Conservation (phyloP, 2,888 invertebrate genomes). For the Tenthredo distinguenda region DNA sequence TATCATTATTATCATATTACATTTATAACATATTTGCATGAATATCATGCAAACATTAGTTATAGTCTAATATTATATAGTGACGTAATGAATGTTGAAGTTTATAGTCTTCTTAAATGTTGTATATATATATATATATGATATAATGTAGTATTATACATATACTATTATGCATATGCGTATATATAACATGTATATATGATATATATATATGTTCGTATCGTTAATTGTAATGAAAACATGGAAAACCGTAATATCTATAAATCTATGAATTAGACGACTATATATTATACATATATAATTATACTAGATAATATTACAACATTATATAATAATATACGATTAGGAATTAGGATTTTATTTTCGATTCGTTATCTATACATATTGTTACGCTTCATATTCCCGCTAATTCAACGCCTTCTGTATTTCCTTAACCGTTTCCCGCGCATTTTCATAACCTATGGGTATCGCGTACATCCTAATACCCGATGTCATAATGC, state of each 20-base stretch:
- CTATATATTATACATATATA: neutral
- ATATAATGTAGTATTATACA: neutral
- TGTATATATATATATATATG: neutral
- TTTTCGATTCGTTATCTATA: conserved; percentile 7
- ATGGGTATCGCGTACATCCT: neutral
- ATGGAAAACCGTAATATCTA: conserved; percentile 43
- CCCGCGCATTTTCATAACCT: neutral
- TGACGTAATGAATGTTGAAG: conserved; percentile 20
- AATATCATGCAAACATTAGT: conserved; percentile 60
- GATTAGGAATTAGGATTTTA: conserved; percentile 16
- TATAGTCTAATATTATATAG: neutral
- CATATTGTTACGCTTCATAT: neutral
- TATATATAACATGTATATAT: neutral
- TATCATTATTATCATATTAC: conserved; percentile 41
- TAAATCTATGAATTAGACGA: conserved; percentile 2
- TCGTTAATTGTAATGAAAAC: conserved; percentile 49
- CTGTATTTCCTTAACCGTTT: neutral
- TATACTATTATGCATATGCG: neutral
- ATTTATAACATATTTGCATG: conserved; percentile 52
- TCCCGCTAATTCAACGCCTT: no score
- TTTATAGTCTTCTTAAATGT: neutral
- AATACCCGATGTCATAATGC: neutral
- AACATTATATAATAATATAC: neutral
- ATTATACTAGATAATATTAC: neutral
- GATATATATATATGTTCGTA: neutral